phyloP scores from a whole-genome alignment of 1,140 invertebrate species.

The Eupristina koningsbergeri region DNA sequence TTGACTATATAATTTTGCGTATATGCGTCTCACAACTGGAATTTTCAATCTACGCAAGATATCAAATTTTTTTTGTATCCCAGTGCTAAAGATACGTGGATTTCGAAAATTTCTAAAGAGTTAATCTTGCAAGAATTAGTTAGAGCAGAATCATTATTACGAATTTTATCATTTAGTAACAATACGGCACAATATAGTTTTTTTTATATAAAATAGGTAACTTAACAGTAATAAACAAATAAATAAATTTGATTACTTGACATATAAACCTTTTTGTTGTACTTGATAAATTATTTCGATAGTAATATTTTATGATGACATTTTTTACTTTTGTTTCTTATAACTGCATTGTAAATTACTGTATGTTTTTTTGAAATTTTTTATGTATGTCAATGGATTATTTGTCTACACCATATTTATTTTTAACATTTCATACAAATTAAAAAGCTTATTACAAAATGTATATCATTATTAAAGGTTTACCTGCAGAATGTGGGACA shows the following conservation, averaged over 20 bases:
- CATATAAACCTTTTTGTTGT: neutral
- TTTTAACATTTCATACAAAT: too few species aligned
- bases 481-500: too few species aligned
- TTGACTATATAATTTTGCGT: conserved; percentile 38
- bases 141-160: neutral
- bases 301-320: too few species aligned
- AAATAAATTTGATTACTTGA: neutral
- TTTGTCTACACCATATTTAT: too few species aligned
- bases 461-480: too few species aligned
- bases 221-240: too few species aligned
- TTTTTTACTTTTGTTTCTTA: too few species aligned
- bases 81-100: neutral
- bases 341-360: too few species aligned
- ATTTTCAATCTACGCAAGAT: conserved; percentile 36
- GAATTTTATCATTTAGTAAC: neutral
- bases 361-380: too few species aligned
- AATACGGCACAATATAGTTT: neutral
- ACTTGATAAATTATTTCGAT: neutral
- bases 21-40: conserved; percentile 20
- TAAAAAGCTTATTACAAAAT: too few species aligned
- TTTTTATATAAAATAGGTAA: neutral
- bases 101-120: conserved; percentile 26
- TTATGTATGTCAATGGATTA: too few species aligned
- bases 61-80: conserved; percentile 24
- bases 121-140: neutral